These are phyloP conservation scores for Hylaeus volcanicus DNA, from an alignment of 1,140 invertebrate species.

Conservation along the genomic window DNA sequence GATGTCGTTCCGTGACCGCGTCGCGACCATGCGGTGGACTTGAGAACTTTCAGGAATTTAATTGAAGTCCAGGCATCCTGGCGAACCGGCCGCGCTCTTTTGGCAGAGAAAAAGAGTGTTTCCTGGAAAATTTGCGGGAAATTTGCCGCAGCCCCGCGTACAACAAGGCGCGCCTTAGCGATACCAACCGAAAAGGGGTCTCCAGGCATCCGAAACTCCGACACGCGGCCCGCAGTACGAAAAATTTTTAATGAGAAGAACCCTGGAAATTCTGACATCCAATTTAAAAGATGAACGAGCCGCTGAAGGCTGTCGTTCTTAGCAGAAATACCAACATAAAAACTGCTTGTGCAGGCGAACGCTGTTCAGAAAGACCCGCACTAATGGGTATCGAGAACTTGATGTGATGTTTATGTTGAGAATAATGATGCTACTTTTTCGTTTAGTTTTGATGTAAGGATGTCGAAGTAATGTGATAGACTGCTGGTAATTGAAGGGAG, in stretches of 20 bases:
- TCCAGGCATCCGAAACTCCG: neutral
- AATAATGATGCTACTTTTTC: too few species aligned
- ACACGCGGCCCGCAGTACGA: neutral
- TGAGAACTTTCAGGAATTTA: constrained; percentile 64
- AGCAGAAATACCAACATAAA: neutral
- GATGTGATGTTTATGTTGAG: neutral
- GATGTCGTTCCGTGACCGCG: constrained; percentile 25
- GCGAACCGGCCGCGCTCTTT: constrained; percentile 27
- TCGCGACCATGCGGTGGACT: constrained; percentile 56
- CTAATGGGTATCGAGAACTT: neutral
- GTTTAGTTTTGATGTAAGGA: too few species aligned
- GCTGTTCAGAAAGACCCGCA: neutral
- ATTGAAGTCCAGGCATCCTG: constrained; percentile 58
- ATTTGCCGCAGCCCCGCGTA: constrained; percentile 2
- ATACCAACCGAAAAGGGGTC: constrained; percentile 6
- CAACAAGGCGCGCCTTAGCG: neutral
- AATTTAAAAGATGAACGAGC: constrained; percentile 13
- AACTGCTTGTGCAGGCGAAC: neutral
- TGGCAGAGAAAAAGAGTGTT: constrained; percentile 16
- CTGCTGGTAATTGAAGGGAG: too few species aligned
- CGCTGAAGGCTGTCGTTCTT: neutral
- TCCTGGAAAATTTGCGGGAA: constrained; percentile 44
- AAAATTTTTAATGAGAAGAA: constrained; percentile 28
- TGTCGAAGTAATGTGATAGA: too few species aligned
- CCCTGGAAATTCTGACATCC: neutral